Evolutionary conservation across 1,140 invertebrate genomes (phyloP), one percentile per base, ranked within the genome.

Genomic region (Drosophila kohkoa): DNA sequence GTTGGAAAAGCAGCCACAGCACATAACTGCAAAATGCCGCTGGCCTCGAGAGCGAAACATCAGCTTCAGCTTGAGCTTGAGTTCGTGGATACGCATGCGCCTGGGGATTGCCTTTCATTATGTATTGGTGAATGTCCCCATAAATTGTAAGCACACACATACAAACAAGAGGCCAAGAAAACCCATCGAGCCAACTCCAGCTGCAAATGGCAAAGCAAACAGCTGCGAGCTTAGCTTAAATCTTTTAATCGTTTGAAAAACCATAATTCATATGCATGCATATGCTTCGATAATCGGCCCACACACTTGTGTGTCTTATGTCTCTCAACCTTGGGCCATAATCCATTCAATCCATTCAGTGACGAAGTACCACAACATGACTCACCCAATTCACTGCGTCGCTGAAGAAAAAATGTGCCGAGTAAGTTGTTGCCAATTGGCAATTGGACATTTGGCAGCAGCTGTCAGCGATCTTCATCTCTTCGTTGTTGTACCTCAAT

Each of bases 1-100:
- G 30, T 38, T 68, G 72, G 59, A 78, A 78, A 78, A 60, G 48
- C 66, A 70, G 13, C 49, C 28, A 5, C 25, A 81, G 59, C 74
- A 85, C 77, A 65, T 75, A 86, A 70, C 82, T 83, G 77, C 81
- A 83, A 83, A 83, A 73, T 77, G 81, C 81, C 77, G 77, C 77
- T 77, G 81, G 60, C 77, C 43, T 58, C 28, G 15, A 7, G 25
- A 7, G 25, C 1, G 25, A 0, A 32, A 2, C 15, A 41, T 57
- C 45, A 35, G 43, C 13, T 55, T 55, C 28, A 48, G 25, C n/a
- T 8, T 38, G 1, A 7, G 6, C 35, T 30, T 11, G 25, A 46
- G 7, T 51, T 25, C 32, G 54, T 66, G 48, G 46, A 75, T 67
- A 68, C 77, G 79, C 68, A 78, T 79, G 83, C 83, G 68, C 66